Base-by-base conservation (phyloP, 2,888 invertebrate species). In the Hemithea aestivaria region DNA sequence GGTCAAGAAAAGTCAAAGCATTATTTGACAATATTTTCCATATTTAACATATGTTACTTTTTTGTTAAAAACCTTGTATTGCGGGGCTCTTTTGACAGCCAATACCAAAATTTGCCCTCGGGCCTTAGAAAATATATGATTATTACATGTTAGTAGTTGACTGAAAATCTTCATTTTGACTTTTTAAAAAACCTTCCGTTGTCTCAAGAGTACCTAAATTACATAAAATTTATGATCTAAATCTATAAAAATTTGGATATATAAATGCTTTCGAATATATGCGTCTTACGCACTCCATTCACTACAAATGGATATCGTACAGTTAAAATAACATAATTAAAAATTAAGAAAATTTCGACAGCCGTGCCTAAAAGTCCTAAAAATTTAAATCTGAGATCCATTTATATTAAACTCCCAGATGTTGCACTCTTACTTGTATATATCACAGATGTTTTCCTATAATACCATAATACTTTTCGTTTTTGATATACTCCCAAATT, bases 381-480 rank as follows among this genome's bases (percentile, higher is more conserved):
- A 48, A 56, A 54, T 72, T 71, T 73, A 66, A 16, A 16, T 67
- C 72, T 78, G 84, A 87, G 84, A 83, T 85, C 81, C 69, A 60
- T 42, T 48, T 58, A 54, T 65, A 61, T 57, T 66, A 58, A 56
- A 70, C 77, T 73, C 76, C 80, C 81, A 76, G 82, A 74, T 79
- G 74, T 79, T 75, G 66, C 68, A 62, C 58, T 62, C 77, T 80
- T 79, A 82, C 71, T 67, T 70, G 66, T 71, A 71, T 70, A 73
- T 84, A 84, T 84, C 84, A 85, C 84, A 84, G 84, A 75, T 79
- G 73, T 74, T 79, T 78, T 71, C 67, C 74, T 82, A 77, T 73
- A 73, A 68, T 75, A 80, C 65, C 73, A 74, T 82, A 83, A 84
- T 83, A 83, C 81, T 81, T 81, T 73, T 56, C 36, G 36, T 58